Evolutionary conservation across 2,113 vertebrate genomes (phyloP).

Genomic region (Macquaria ambigua): DNA sequence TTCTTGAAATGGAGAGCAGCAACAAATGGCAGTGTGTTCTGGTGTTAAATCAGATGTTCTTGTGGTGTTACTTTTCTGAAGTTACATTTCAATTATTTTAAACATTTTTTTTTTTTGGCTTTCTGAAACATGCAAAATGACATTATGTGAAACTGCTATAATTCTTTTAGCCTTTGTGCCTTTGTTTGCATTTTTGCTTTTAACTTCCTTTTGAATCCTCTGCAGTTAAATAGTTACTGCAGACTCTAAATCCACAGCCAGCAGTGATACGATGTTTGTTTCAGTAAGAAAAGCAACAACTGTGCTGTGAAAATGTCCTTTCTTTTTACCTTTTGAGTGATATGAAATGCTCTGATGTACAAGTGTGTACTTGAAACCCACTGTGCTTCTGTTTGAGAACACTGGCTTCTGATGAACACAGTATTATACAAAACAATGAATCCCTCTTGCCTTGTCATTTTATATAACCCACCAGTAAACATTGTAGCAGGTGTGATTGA

Average conservation of each 20-base stretch:
- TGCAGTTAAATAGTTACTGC: background rate
- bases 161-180: background rate
- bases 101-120: background rate
- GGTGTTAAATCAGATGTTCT: background rate
- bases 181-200: background rate
- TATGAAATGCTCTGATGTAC: background rate
- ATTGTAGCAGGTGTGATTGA: background rate
- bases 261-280: background rate
- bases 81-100: background rate
- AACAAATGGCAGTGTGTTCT: background rate
- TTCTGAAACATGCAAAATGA: background rate
- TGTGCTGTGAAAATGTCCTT: background rate
- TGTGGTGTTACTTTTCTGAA: background rate
- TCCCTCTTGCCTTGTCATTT: conserved; percentile 26
- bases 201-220: background rate
- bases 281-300: conserved; percentile 12
- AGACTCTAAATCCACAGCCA: background rate
- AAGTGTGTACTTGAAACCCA: conserved; percentile 8
- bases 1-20: background rate
- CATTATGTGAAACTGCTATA: background rate
- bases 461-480: conserved; percentile 24
- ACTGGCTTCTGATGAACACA: conserved; percentile 6
- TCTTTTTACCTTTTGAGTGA: background rate
- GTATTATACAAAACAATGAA: conserved; percentile 11
- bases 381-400: conserved; percentile 25